Base-by-base conservation (phyloP, 2,888 invertebrate genomes). In the Herminia tarsipennalis region DNA sequence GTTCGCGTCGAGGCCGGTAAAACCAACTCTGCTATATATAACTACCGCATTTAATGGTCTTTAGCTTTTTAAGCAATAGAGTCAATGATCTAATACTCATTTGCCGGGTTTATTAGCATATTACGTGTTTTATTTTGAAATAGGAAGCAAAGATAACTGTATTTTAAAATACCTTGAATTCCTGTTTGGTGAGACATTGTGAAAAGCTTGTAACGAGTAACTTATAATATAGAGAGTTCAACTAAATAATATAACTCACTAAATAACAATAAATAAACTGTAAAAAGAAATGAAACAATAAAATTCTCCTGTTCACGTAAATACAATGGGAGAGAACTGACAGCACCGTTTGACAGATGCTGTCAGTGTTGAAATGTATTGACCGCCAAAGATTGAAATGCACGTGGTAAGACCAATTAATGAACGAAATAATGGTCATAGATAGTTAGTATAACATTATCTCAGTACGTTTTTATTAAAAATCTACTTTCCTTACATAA, bases 101-200 rank as follows among this genome's bases (percentile, higher is more conserved):
- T 27, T 28, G 20, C 37, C 46, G 46, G 35, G 33, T 25, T 40
- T 63, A 52, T 42, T 41, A 29, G 10, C 50, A 21, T 46, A 44
- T 13, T 57, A 56, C 58, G 58, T 66, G 50, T 44, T 28, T 47
- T 60, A 41, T 59, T 54, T 42, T 57, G 29, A 45, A 51, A 42
- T 37, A 27, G n/a, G 13, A 9, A 40, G 22, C n/a, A 3, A 17
- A 51, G 37, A 45, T 58, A 66, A 59, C 44, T 56, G 57, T 61
- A 50, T 40, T 44, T 22, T 27, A 32, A 14, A 52, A 65, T 92
- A 96, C 97, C 96, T 94, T 95, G 95, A 64, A 97, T 97, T 80
- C 97, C 97, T 9, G 97, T 97, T 93, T 97, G 97, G 81, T 97
- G 97, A 77, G 97, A 97, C 97, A 97, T 97, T 80, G 71, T 92